Percentiles rank a stretch among this genome's conserved stretches.
These are phyloP conservation scores for Pristionchus japonicus DNA, from an alignment of 2,888 invertebrate species.

Conservation along the genomic window DNA sequence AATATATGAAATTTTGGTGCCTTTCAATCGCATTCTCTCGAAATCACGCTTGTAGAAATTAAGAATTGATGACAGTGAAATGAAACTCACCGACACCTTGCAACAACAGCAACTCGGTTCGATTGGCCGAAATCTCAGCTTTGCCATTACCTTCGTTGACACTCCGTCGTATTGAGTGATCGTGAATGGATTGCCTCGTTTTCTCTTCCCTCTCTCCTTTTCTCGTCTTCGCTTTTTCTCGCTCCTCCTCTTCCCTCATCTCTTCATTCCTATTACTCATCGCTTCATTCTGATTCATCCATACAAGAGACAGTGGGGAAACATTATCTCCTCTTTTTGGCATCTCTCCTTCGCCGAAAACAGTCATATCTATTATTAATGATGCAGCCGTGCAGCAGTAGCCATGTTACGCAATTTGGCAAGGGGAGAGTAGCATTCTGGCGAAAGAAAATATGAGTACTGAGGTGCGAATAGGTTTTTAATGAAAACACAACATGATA, in stretches of 20 bases:
- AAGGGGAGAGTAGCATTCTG: too few species aligned
- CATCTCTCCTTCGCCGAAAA: neutral
- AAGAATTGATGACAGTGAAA: neutral
- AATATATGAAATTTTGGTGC: neutral
- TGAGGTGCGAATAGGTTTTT: too few species aligned
- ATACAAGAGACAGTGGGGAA: slow-evolving; percentile 4
- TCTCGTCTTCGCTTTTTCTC: neutral
- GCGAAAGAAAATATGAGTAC: too few species aligned
- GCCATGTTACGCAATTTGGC: too few species aligned
- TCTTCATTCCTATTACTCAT: neutral
- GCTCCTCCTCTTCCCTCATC: slow-evolving; percentile 19
- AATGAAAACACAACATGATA: too few species aligned
- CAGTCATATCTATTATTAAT: neutral
- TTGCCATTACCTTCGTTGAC: neutral
- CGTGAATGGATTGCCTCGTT: slow-evolving; percentile 31
- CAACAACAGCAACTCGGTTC: slow-evolving; percentile 15
- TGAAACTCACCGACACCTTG: neutral
- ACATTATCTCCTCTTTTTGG: neutral
- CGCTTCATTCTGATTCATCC: slow-evolving; percentile 20
- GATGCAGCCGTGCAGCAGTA: neutral
- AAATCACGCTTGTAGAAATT: neutral
- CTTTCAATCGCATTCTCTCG: neutral
- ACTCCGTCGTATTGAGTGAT: slow-evolving; percentile 20
- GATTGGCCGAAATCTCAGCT: neutral
- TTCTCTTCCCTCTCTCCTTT: slow-evolving; percentile 22